Evolutionary conservation across 2,113 vertebrate genomes (phyloP).

Genomic region (Rhea pennata): DNA sequence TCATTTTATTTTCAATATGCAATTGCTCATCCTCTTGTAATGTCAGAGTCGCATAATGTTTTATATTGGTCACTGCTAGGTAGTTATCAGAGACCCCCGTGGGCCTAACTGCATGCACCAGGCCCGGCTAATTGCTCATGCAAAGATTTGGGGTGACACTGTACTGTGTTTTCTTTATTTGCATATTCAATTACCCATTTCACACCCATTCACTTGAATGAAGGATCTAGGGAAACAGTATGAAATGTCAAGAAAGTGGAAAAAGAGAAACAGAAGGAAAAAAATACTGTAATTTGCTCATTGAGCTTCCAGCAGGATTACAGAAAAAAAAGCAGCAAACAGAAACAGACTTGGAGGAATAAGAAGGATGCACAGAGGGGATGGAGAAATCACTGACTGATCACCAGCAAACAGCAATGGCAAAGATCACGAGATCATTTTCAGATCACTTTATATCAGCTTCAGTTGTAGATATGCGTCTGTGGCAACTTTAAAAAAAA

Average conservation of each 20-base stretch:
- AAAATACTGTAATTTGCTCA: accelerated
- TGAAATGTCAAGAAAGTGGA: neutral
- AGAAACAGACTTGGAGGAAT: neutral
- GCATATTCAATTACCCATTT: neutral
- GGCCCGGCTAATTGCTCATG: neutral
- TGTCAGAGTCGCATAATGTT: neutral
- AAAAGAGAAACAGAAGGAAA: neutral
- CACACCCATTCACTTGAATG: neutral
- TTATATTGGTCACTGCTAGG: neutral
- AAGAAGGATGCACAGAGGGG: neutral
- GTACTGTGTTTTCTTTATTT: neutral
- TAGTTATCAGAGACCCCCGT: neutral
- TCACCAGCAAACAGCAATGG: neutral
- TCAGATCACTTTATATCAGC: no score
- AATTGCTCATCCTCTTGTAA: neutral
- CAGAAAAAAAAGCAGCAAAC: neutral
- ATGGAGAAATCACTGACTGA: neutral
- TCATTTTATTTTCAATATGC: neutral
- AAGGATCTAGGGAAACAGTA: neutral
- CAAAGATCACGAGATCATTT: neutral
- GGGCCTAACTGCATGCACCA: neutral
- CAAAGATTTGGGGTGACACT: accelerated
- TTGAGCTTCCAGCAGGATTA: neutral
- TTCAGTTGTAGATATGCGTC: neutral
- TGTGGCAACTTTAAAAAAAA: neutral